Evolutionary conservation across 2,888 invertebrate species (phyloP).

Genomic region (Tiliacea aurago): DNA sequence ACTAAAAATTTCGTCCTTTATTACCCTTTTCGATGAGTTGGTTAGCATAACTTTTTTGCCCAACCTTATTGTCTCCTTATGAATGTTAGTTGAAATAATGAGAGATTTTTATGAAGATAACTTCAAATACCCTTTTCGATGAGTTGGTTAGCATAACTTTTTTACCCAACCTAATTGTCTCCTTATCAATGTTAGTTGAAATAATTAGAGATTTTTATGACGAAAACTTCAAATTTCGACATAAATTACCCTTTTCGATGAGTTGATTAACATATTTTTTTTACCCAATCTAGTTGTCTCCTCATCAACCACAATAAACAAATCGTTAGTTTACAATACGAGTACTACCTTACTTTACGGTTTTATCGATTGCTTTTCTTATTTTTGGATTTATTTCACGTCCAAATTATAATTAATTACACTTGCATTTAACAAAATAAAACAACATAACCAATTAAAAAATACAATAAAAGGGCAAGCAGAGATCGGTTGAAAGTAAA

Average conservation of each 20-base stretch:
- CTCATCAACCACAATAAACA: not conserved
- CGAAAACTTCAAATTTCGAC: too few relatives aligned
- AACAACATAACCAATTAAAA: conserved; percentile 72
- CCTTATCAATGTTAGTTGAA: not conserved
- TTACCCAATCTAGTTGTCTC: not conserved
- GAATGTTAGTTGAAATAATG: not conserved
- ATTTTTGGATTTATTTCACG: not conserved
- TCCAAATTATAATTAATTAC: conserved; percentile 34
- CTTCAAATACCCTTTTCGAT: not conserved
- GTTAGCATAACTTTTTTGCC: not conserved
- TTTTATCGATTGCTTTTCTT: not conserved
- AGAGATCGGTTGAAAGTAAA: conserved; percentile 80
- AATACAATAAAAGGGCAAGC: conserved; percentile 72
- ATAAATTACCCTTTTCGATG: not conserved
- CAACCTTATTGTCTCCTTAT: not conserved
- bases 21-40: not conserved
- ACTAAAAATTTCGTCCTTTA: too few relatives aligned
- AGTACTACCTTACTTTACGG: too few relatives aligned
- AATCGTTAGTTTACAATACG: too few relatives aligned
- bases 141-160: not conserved
- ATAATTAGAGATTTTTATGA: not conserved
- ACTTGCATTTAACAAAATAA: conserved; percentile 52
- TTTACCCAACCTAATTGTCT: not conserved
- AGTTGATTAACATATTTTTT: not conserved
- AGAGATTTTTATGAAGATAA: not conserved